Conservation (phyloP, 2,113 vertebrate species). For the Leuciscus idus region DNA sequence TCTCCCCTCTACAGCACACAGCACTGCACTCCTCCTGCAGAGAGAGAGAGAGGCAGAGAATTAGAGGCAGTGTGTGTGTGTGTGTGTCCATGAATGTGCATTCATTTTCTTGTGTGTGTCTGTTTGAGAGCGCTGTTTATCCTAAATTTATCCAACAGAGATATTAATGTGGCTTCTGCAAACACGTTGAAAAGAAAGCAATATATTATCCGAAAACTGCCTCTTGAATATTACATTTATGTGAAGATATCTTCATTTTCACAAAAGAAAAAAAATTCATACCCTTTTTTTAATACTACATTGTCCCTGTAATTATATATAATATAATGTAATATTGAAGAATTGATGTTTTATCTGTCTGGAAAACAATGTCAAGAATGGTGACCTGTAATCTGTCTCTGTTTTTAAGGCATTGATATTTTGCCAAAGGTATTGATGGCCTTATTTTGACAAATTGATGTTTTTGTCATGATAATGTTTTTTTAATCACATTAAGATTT, state of each 20-base stretch:
- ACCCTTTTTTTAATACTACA: neutral
- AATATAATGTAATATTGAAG: neutral
- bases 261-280: neutral
- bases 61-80: conserved; percentile 3
- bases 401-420: conserved; percentile 31
- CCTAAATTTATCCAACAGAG: conserved; percentile 26
- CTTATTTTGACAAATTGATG: conserved; percentile 43
- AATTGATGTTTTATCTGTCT: conserved; percentile 43
- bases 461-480: conserved; percentile 52
- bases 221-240: neutral
- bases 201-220: conserved; percentile 15
- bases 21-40: conserved; percentile 58
- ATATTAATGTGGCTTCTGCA: conserved; percentile 31
- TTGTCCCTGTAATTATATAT: neutral
- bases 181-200: conserved; percentile 24
- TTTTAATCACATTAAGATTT: conserved; percentile 49
- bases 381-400: conserved; percentile 29
- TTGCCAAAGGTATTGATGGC: conserved; percentile 48
- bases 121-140: conserved; percentile 2
- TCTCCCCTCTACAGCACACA: conserved; percentile 68
- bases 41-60: conserved; percentile 7
- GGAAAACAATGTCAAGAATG: conserved; percentile 16
- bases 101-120: neutral
- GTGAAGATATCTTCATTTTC: neutral
- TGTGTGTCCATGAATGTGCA: neutral